These are phyloP conservation scores for Nothoprocta pentlandii DNA, from an alignment of 2,113 vertebrate species.

Conservation along the genomic window DNA sequence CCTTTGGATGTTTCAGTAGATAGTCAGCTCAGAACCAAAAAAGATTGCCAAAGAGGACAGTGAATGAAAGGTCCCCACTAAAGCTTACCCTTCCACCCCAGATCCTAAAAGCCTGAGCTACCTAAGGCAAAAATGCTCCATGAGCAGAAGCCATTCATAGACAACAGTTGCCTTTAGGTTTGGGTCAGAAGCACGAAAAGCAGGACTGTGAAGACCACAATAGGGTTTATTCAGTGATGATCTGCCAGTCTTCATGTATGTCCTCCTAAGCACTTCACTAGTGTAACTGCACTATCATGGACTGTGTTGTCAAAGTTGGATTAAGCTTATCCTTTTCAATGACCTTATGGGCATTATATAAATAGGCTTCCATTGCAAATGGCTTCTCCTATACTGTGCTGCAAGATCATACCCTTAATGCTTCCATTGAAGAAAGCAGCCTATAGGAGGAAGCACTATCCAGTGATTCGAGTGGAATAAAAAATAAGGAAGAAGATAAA, in stretches of 20 bases:
- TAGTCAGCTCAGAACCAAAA: neutral
- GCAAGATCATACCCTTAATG: fast-evolving
- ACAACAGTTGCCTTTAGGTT: neutral
- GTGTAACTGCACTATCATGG: neutral
- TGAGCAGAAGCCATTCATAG: neutral
- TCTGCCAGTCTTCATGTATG: neutral
- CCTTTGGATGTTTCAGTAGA: neutral
- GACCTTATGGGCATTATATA: neutral
- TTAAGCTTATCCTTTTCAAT: neutral
- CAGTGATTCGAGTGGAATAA: neutral
- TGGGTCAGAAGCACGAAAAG: neutral
- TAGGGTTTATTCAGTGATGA: neutral
- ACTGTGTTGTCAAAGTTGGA: neutral
- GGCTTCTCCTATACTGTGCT: neutral
- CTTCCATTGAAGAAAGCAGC: neutral
- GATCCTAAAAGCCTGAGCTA: neutral
- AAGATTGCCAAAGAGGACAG: too few relatives aligned
- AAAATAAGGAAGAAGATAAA: neutral
- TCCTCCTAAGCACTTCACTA: neutral
- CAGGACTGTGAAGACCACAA: neutral
- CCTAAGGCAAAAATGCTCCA: neutral
- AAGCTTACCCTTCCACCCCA: neutral
- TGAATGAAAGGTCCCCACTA: neutral
- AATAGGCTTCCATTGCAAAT: fast-evolving
- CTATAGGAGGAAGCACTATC: neutral